A percentile compares a stretch with the other conserved stretches of the same genome.
These are phyloP conservation scores for Paramuricea clavata DNA, from an alignment of 92 coral and sea anemone genomes.

Conservation along the genomic window DNA sequence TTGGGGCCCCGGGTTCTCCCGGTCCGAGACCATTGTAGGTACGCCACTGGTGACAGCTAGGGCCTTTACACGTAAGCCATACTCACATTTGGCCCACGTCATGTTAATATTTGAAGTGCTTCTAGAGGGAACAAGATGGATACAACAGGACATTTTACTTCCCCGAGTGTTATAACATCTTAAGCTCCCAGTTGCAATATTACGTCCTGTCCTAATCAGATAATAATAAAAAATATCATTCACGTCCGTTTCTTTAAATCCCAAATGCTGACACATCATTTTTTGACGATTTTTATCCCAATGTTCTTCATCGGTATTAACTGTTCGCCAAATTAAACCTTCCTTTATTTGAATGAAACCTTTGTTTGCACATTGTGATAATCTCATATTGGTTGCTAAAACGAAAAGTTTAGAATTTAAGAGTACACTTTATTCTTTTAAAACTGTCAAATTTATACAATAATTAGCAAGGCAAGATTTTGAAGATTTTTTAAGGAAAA, in stretches of 20 bases:
- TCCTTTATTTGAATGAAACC: not conserved
- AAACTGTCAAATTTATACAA: no score
- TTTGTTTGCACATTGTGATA: not conserved
- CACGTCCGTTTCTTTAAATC: not conserved
- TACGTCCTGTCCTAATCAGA: not conserved
- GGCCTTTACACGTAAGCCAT: no score
- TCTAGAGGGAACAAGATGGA: not conserved
- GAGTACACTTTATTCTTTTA: no score
- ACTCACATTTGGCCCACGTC: not conserved
- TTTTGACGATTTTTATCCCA: not conserved
- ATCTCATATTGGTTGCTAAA: not conserved
- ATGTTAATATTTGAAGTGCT: not conserved
- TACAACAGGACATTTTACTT: not conserved
- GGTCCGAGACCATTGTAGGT: no score
- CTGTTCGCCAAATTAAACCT: not conserved
- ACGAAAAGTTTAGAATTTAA: no score
- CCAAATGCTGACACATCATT: conserved; percentile 7
- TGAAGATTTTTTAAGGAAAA: no score
- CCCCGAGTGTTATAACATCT: not conserved
- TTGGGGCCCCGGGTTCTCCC: no score
- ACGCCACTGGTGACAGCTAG: no score
- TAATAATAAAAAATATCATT: not conserved
- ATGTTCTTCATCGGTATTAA: not conserved
- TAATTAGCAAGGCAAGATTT: no score
- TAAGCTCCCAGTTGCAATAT: not conserved